Conservation (phyloP, 2,888 invertebrate genomes). For the Drosophila imparisetae region DNA sequence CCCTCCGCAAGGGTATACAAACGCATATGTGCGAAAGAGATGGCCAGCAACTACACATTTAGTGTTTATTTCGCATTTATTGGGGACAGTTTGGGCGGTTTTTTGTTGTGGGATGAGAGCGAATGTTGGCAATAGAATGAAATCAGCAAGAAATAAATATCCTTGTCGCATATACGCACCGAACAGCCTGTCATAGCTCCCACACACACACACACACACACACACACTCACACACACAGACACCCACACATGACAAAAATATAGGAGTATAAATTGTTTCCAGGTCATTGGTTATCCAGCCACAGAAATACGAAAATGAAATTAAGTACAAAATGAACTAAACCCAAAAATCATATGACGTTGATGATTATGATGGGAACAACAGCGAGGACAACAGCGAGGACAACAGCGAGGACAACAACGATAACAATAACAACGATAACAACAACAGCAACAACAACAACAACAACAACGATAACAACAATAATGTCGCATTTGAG, state of each 20-base stretch:
- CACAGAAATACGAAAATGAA: constrained; percentile 74
- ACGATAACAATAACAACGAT: not conserved
- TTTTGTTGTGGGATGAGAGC: constrained; percentile 11
- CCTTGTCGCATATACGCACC: constrained; percentile 56
- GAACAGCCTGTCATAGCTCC: constrained; percentile 59
- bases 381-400: not conserved
- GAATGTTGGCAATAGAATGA: constrained; percentile 59
- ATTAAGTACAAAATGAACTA: constrained; percentile 70
- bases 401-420: constrained; percentile 1
- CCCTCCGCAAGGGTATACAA: constrained; percentile 2
- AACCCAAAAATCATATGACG: constrained; percentile 67
- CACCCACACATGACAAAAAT: constrained; percentile 35
- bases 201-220: constrained; percentile 9
- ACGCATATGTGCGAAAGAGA: not conserved
- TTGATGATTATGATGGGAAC: constrained; percentile 66
- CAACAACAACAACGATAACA: not conserved
- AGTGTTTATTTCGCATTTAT: constrained; percentile 80
- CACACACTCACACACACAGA: not conserved
- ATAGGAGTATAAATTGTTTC: constrained; percentile 73
- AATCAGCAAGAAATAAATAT: constrained; percentile 79
- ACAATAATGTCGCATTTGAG: constrained; percentile 14
- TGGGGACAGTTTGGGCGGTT: constrained; percentile 48
- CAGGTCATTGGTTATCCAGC: constrained; percentile 77
- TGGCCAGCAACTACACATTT: constrained; percentile 69
- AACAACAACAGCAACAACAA: not conserved